Evolutionary conservation across 2,888 invertebrate genomes (phyloP).

Genomic region (Tanytarsus gracilentus): DNA sequence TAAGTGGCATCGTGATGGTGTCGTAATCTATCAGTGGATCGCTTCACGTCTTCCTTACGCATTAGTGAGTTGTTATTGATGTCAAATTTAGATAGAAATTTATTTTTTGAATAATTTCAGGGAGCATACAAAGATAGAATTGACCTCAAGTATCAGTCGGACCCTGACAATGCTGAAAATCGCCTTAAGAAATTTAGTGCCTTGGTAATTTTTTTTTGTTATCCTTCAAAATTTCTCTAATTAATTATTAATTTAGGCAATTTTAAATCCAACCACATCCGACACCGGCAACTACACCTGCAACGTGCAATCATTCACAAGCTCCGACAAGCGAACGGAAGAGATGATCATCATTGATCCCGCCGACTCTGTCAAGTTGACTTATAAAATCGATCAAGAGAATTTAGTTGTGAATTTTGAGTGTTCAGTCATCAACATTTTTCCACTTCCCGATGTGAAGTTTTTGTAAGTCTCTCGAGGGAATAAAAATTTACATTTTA

Average conservation of each 20-base stretch:
- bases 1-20: slow-evolving; percentile 6
- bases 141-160: background rate
- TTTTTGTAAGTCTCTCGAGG: slow-evolving; percentile 10
- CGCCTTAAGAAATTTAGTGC: slow-evolving; percentile 12
- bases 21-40: slow-evolving; percentile 21
- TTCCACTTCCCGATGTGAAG: slow-evolving; percentile 12
- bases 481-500: background rate
- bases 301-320: slow-evolving; percentile 15
- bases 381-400: background rate
- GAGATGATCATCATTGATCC: slow-evolving; percentile 2
- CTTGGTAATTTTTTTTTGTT: background rate
- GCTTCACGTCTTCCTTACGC: background rate
- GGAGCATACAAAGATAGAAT: slow-evolving; percentile 5
- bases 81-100: background rate
- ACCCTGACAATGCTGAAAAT: background rate
- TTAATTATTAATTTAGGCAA: background rate
- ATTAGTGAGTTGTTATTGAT: slow-evolving; percentile 3
- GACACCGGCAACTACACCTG: slow-evolving; percentile 17
- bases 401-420: background rate
- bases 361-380: background rate
- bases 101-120: background rate
- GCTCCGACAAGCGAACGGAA: background rate
- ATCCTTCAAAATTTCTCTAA: background rate
- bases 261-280: background rate
- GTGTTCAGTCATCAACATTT: slow-evolving; percentile 9